Evolutionary conservation across 2,888 invertebrate species (phyloP), one percentile per base, ranked within the genome.

Genomic region (Eristalis arbustorum): DNA sequence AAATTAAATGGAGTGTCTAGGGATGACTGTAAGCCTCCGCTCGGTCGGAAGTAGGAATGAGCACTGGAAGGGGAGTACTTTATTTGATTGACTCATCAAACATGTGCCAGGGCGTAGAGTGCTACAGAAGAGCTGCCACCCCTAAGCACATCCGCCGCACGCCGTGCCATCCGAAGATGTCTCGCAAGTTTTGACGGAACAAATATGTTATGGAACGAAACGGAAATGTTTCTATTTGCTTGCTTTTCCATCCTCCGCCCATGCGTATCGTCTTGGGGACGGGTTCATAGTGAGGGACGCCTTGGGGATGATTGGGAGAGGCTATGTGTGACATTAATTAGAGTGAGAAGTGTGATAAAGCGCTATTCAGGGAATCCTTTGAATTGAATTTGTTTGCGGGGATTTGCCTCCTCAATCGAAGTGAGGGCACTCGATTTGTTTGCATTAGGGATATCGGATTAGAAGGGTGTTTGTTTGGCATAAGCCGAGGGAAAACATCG

Each of bases 61-160:
- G 14, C 25, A 28, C 63, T 13, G 10, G n/a, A 69, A 61, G 28
- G 34, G 42, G 67, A 67, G 72, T 78, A 85, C 81, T 82, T 85
- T 85, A 82, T 78, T 82, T 82, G 85, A 85, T 82, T 85, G 77
- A 82, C 85, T 85, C 68, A 71, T 56, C 66, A 74, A 78, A 77
- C 74, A 85, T 76, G 31, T 31, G 71, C 64, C 64, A 22, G 40
- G 40, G 66, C 72, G 49, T 61, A 22, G 40, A 69, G 59, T 23
- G 59, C 11, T 14, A 59, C 49, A 23, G 23, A 13, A 10, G 25
- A 56, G 56, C 59, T 25, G 13, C 49, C 25, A 63, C 69, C 71
- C 37, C 56, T 22, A 68, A 77, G 68, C 49, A 69, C 63, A 69
- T 42, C 34, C 67, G 71, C 22, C 59, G 5, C 37, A n/a, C n/a